Conservation (phyloP, 2,888 invertebrate species). For the Smittia aterrima region DNA sequence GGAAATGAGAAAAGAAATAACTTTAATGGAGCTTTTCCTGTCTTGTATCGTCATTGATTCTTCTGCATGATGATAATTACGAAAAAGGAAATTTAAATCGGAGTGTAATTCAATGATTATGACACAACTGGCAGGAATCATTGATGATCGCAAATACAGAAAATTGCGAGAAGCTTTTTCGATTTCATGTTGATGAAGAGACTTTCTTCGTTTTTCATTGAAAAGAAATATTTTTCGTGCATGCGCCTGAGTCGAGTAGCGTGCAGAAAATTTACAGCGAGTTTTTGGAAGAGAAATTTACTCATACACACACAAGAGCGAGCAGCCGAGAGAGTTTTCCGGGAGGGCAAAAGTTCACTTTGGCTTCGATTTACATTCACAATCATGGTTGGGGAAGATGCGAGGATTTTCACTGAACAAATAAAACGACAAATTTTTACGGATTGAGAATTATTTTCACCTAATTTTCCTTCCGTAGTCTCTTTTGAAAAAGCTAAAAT, state of each 20-base stretch:
- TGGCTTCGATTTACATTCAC: conserved; percentile 15
- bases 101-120: not conserved
- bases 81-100: not conserved
- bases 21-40: not conserved
- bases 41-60: not conserved
- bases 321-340: conserved; percentile 5
- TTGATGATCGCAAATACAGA: conserved; percentile 4
- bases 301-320: not conserved
- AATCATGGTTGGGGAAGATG: not conserved
- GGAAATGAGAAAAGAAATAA: not conserved
- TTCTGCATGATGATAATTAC: not conserved
- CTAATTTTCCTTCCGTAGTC: not conserved
- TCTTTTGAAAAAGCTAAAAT: not conserved
- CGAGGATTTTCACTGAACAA: not conserved
- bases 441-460: not conserved
- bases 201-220: conserved; percentile 7
- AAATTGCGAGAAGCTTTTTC: not conserved
- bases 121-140: conserved; percentile 7
- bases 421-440: conserved; percentile 23
- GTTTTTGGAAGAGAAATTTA: not conserved
- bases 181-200: not conserved
- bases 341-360: not conserved
- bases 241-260: not conserved
- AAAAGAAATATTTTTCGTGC: not conserved
- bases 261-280: conserved; percentile 11